Percentiles rank a stretch among this genome's conserved stretches.
These are phyloP conservation scores for Cantharis rustica DNA, from an alignment of 2,888 invertebrate species.

Conservation along the genomic window DNA sequence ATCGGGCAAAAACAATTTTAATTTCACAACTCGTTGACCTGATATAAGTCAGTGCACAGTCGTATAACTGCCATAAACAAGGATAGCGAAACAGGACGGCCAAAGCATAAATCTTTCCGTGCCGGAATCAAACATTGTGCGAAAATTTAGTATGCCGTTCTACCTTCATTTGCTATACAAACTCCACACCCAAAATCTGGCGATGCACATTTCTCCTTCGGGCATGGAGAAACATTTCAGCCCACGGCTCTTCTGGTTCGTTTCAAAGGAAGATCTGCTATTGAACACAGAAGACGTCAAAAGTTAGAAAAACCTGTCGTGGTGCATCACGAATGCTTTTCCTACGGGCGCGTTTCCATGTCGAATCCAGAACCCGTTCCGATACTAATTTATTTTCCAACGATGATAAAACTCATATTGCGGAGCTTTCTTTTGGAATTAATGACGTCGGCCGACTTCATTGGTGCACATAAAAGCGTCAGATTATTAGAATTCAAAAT, in stretches of 20 bases:
- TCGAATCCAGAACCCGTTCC: neutral
- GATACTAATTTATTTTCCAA: neutral
- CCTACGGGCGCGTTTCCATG: neutral
- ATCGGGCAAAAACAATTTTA: constrained; percentile 32
- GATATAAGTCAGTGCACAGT: constrained; percentile 30
- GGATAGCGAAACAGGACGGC: constrained; percentile 30
- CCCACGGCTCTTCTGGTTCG: neutral
- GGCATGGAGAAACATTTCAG: neutral
- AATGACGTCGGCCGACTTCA: neutral
- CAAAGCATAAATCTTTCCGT: constrained; percentile 27
- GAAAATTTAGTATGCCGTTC: constrained; percentile 24
- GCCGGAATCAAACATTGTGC: constrained; percentile 32
- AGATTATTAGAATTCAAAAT: constrained; percentile 12
- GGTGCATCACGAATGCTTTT: neutral
- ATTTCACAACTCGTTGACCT: constrained; percentile 34
- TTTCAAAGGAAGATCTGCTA: neutral
- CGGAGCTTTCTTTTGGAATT: neutral
- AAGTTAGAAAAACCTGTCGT: neutral
- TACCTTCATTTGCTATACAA: constrained; percentile 23
- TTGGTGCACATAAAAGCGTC: neutral
- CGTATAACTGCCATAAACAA: constrained; percentile 32
- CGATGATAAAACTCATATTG: neutral
- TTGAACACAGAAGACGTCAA: neutral
- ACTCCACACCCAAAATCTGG: neutral
- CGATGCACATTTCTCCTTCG: neutral